Conservation (phyloP, 1,140 invertebrate genomes). For the Bombus huntii region DNA sequence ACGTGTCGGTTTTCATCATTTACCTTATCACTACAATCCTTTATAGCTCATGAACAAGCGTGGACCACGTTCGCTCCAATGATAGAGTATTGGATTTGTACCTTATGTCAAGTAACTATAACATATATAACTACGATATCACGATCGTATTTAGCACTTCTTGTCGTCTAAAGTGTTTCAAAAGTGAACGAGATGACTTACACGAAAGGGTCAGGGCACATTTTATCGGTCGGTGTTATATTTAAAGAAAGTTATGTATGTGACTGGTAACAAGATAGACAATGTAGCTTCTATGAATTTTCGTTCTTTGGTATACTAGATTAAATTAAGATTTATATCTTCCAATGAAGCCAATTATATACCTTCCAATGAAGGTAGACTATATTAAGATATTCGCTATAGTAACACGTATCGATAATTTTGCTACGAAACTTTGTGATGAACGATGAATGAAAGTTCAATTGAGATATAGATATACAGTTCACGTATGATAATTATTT, state of each 20-base stretch:
- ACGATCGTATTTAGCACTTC: constrained; percentile 29
- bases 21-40: constrained; percentile 68
- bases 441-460: neutral
- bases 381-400: neutral
- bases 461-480: neutral
- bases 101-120: constrained; percentile 62
- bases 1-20: constrained; percentile 69
- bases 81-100: constrained; percentile 68
- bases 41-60: constrained; percentile 66
- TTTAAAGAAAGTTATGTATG: neutral
- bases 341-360: no score
- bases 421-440: no score
- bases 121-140: constrained; percentile 59
- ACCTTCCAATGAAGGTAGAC: no score
- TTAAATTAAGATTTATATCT: neutral
- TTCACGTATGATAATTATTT: neutral
- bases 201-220: neutral
- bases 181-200: neutral
- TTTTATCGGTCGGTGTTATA: neutral
- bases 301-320: neutral
- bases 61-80: constrained; percentile 32
- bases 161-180: constrained; percentile 25
- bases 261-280: neutral
- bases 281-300: neutral
- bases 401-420: neutral